A percentile compares a stretch with the other conserved stretches of the same genome.
Conservation (phyloP, 2,888 invertebrate species). For the Limulus polyphemus region DNA sequence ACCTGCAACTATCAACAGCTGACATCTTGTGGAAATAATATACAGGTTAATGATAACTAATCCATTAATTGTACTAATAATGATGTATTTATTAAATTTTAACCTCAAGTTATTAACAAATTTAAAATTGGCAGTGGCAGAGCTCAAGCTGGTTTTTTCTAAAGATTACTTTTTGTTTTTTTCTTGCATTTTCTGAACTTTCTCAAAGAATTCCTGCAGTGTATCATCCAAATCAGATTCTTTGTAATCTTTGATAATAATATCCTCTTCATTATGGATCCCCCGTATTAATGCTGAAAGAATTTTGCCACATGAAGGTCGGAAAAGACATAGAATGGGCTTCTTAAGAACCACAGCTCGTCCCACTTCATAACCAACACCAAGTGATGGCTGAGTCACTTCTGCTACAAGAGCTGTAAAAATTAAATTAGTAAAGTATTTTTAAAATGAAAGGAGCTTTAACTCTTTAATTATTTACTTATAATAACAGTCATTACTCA, state of each 20-base stretch:
- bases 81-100: too few species aligned
- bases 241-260: slow-evolving; percentile 31
- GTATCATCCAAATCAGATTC: slow-evolving; percentile 29
- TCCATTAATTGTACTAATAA: too few species aligned
- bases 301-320: slow-evolving; percentile 29
- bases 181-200: background rate
- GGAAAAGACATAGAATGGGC: slow-evolving; percentile 34
- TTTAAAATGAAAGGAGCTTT: too few species aligned
- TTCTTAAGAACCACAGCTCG: slow-evolving; percentile 33
- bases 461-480: too few species aligned
- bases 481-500: too few species aligned
- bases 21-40: too few species aligned
- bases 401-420: slow-evolving; percentile 35
- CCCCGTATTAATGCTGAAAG: slow-evolving; percentile 34
- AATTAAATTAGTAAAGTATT: background rate
- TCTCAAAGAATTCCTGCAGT: slow-evolving; percentile 27
- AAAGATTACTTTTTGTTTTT: background rate
- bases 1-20: too few species aligned
- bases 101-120: too few species aligned
- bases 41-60: too few species aligned
- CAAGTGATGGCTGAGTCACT: slow-evolving; percentile 36
- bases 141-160: too few species aligned
- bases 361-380: slow-evolving; percentile 38
- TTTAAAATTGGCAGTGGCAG: too few species aligned
- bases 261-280: slow-evolving; percentile 29